These are phyloP conservation scores for Andricus quercusramuli DNA, from an alignment of 2,888 invertebrate species.

Conservation along the genomic window DNA sequence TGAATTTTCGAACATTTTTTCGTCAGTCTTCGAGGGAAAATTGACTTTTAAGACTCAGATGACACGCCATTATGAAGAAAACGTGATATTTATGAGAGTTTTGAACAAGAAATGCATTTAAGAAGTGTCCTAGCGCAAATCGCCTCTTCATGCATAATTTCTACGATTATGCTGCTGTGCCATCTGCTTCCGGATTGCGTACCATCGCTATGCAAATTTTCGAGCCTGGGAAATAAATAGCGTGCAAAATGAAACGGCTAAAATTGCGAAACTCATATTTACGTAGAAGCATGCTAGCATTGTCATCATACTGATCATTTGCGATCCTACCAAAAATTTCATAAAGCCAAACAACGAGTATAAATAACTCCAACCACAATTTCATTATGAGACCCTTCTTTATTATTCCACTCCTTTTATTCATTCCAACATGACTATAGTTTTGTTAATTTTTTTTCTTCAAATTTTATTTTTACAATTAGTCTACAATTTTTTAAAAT, in stretches of 20 bases:
- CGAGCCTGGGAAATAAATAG: constrained; percentile 26
- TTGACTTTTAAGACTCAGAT: neutral
- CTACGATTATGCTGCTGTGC: constrained; percentile 14
- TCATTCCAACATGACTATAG: neutral
- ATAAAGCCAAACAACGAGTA: neutral
- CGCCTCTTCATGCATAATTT: constrained; percentile 30
- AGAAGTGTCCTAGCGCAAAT: constrained; percentile 31
- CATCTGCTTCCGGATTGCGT: constrained; percentile 13
- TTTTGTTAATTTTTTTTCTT: neutral
- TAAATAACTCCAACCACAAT: neutral
- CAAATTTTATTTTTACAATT: no score
- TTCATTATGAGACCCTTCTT: neutral
- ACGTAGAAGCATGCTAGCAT: neutral
- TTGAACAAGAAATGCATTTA: constrained; percentile 35
- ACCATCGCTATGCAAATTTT: constrained; percentile 18
- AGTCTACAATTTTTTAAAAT: no score
- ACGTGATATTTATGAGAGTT: neutral
- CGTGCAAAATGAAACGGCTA: constrained; percentile 8
- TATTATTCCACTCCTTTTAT: neutral
- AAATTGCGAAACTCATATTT: neutral
- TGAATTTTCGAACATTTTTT: neutral
- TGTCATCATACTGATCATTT: constrained; percentile 12
- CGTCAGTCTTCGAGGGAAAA: neutral
- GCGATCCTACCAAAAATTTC: constrained; percentile 1
- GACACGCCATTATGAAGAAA: neutral